phyloP scores from a whole-genome alignment of 2,888 invertebrate species.

The Caenorhabditis sp. region DNA sequence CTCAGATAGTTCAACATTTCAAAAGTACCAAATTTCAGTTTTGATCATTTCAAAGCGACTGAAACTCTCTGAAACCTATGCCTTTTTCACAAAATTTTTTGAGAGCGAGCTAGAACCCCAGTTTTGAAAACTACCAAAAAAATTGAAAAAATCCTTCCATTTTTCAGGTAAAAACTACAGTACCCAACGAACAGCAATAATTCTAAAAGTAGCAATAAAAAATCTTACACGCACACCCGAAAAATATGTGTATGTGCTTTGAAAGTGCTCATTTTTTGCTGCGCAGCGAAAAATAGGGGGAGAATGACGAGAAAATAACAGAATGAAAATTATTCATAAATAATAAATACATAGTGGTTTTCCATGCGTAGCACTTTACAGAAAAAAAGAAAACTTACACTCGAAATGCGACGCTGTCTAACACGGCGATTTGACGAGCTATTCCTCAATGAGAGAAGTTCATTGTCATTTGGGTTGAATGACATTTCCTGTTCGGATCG shows the following conservation, averaged over 20 bases:
- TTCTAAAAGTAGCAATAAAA: too few species aligned
- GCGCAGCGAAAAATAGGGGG: background rate
- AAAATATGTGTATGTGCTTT: background rate
- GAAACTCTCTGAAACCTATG: too few species aligned
- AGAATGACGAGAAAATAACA: background rate
- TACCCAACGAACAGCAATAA: too few species aligned
- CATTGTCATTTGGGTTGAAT: background rate
- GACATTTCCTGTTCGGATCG: background rate
- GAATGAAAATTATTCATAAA: background rate
- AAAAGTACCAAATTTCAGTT: too few species aligned
- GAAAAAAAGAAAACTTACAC: slow-evolving; percentile 25
- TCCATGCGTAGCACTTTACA: background rate
- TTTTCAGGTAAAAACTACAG: too few species aligned
- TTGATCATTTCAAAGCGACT: too few species aligned
- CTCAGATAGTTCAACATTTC: too few species aligned
- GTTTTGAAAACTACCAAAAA: too few species aligned
- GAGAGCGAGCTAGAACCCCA: too few species aligned
- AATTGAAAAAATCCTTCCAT: too few species aligned
- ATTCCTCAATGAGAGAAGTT: slow-evolving; percentile 1
- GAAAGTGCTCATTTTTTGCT: background rate
- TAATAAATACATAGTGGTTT: background rate
- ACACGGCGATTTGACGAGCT: background rate
- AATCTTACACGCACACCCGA: background rate
- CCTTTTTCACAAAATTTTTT: too few species aligned
- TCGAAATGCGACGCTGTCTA: slow-evolving; percentile 15